Base-by-base conservation (phyloP, 2,797 vertebrate genomes). In the Urophycis tenuis region DNA sequence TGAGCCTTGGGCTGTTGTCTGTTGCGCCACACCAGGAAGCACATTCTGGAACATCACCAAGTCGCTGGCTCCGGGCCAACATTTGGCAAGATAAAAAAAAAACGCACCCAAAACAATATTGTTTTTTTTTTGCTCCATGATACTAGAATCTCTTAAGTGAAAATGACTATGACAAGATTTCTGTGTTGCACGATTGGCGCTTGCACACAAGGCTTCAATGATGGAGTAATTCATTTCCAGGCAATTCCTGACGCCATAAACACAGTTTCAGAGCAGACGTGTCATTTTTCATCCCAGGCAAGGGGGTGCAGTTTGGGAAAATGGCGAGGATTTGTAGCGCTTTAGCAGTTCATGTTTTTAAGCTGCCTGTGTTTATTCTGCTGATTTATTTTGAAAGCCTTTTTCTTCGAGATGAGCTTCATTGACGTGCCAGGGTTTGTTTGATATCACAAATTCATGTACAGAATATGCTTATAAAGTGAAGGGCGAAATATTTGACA, bases 191-290 rank as follows among this genome's bases (percentile, higher is more conserved):
- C 86, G 89, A 90, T 88, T 91, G 86, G 83, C 82, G 80, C 82
- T 87, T 87, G 74, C 79, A 85, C 86, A 88, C 84, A 78, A 83
- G 89, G 82, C 84, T 91, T 85, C 79, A 85, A 81, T 92, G 91
- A 93, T 92, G 89, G 79, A 91, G 88, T 94, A 92, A 94, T 95
- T 95, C 88, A 93, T 95, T 95, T 94, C 91, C 87, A 92, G 89
- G 87, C 87, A 87, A 91, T 90, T 93, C 89, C 88, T 92, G 89
- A 93, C 87, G 87, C 90, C 89, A 85, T 93, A 92, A 94, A 94
- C 91, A 93, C 90, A 90, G 91, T 93, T 90, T 93, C 91, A 90
- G 88, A 91, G 88, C 92, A 91, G 89, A 91, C 85, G 76, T 90
- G 91, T 92, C 87, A 91, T 93, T 93, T 92, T 91, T 91, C 91